Percentiles rank a stretch among this genome's conserved stretches.
phyloP scores from a whole-genome alignment of 2,888 invertebrate genomes.

The Arrhopalites spinosus region DNA sequence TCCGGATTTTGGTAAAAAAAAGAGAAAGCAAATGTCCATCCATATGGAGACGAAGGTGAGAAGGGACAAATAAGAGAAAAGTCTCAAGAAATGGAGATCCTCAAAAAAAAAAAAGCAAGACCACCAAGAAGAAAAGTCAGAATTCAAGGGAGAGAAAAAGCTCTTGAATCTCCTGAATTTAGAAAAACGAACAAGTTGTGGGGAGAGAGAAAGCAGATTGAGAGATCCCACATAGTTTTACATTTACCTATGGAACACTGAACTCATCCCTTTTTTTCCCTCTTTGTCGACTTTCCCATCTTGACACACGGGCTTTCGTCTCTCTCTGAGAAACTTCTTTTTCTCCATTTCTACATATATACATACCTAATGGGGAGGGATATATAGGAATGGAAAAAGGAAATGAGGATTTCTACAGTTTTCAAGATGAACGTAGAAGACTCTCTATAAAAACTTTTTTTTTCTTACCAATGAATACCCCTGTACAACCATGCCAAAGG shows the following conservation, averaged over 20 bases:
- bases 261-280: background rate
- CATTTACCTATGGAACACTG: constrained; percentile 6
- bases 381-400: background rate
- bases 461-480: too few relatives aligned
- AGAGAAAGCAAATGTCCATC: too few relatives aligned
- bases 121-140: background rate
- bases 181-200: too few relatives aligned
- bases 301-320: too few relatives aligned
- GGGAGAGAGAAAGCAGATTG: background rate
- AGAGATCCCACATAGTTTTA: constrained; percentile 14
- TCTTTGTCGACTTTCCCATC: background rate
- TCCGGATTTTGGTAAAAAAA: too few relatives aligned
- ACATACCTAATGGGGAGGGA: too few relatives aligned
- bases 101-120: background rate
- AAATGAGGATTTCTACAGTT: background rate
- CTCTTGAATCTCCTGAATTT: too few relatives aligned
- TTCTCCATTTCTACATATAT: background rate
- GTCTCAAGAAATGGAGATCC: background rate
- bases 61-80: background rate
- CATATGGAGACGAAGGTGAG: background rate
- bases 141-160: background rate
- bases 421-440: constrained; percentile 8
- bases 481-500: too few relatives aligned
- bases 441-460: too few relatives aligned
- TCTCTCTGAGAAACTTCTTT: background rate